Percentiles rank a stretch among this genome's conserved stretches.
Evolutionary conservation across 1,140 invertebrate genomes (phyloP).

Genomic region (Papilio dardanus): DNA sequence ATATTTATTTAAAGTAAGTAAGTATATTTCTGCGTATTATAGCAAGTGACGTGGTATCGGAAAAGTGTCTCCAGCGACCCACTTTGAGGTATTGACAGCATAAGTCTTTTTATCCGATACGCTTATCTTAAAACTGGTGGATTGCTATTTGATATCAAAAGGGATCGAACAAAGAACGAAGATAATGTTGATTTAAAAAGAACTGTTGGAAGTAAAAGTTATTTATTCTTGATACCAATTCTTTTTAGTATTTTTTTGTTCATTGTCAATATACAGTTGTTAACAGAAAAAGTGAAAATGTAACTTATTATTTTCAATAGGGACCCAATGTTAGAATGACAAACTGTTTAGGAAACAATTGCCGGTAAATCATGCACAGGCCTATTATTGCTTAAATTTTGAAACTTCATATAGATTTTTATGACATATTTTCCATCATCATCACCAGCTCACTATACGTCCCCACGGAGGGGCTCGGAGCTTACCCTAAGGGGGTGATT

Average conservation of each 20-base stretch:
- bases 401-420: too few species aligned
- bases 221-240: too few species aligned
- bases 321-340: too few species aligned
- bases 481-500: too few species aligned
- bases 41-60: background rate
- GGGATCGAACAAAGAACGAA: background rate
- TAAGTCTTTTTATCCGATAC: conserved; percentile 18
- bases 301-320: too few species aligned
- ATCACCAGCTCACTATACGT: too few species aligned
- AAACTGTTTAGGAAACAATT: background rate
- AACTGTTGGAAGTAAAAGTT: too few species aligned
- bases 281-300: too few species aligned
- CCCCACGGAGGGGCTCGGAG: too few species aligned
- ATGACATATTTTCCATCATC: too few species aligned
- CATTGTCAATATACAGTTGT: too few species aligned
- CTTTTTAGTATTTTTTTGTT: too few species aligned
- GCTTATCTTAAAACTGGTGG: background rate
- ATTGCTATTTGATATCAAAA: conserved; percentile 7
- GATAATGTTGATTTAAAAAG: background rate
- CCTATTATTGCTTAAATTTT: background rate
- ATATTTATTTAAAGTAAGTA: background rate
- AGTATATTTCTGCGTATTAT: background rate
- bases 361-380: background rate
- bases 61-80: background rate
- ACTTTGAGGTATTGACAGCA: background rate